A percentile compares a stretch with the other conserved stretches of the same genome.
phyloP scores from a whole-genome alignment of 1,140 invertebrate species.

The Anoplolepis gracilipes region DNA sequence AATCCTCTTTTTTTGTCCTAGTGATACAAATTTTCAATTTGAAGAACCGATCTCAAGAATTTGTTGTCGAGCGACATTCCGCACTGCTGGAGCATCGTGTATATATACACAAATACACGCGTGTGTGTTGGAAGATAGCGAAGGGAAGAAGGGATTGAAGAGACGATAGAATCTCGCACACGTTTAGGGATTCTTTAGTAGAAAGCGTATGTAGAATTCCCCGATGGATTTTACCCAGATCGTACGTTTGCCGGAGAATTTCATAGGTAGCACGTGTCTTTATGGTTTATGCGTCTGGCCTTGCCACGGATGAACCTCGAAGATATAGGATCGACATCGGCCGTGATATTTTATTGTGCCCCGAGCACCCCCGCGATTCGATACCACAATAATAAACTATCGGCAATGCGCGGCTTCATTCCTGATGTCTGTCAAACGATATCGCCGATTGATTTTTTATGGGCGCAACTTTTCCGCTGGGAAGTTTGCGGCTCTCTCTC shows the following conservation, averaged over 20 bases:
- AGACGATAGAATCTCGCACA: slow-evolving; percentile 54
- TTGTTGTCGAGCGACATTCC: background rate
- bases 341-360: slow-evolving; percentile 64
- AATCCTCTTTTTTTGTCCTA: background rate
- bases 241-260: slow-evolving; percentile 63
- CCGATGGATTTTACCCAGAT: slow-evolving; percentile 33
- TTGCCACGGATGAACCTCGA: slow-evolving; percentile 60
- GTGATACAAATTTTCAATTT: background rate
- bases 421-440: slow-evolving; percentile 55
- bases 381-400: slow-evolving; percentile 60
- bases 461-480: slow-evolving; percentile 42
- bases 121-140: background rate
- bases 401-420: slow-evolving; percentile 24
- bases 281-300: slow-evolving; percentile 76
- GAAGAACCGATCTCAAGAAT: background rate
- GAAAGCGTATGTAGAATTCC: slow-evolving; percentile 55
- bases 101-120: background rate
- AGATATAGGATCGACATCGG: slow-evolving; percentile 68
- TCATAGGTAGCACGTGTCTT: slow-evolving; percentile 73
- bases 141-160: background rate
- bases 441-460: slow-evolving; percentile 62
- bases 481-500: slow-evolving; percentile 33
- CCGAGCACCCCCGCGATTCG: slow-evolving; percentile 36
- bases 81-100: background rate
- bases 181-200: slow-evolving; percentile 44